Evolutionary conservation across 2,797 vertebrate species (phyloP), one percentile per base, ranked within the genome.

Genomic region (Poecilia picta): DNA sequence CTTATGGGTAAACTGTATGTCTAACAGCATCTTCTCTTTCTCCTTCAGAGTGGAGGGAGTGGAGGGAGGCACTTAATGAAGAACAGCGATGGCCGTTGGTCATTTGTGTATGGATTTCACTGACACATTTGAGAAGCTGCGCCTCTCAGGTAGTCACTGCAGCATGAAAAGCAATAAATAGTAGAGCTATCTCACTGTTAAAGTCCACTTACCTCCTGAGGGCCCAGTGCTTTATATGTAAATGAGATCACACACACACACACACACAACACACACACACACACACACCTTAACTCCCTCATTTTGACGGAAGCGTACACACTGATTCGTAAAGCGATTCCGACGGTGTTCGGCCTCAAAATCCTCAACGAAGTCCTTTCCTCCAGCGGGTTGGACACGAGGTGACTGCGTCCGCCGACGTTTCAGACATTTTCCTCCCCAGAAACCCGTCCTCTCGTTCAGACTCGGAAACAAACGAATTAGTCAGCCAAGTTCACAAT

Each of bases 81-180:
- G 87, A 89, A 77, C 85, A 76, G 82, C 83, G 86, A 89, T 81
- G 88, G 89, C 89, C 78, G 85, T 66, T 90, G 90, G 91, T 94
- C 91, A 92, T 92, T 94, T 93, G 89, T 91, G 75, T 92, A 91
- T 94, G 86, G 92, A 93, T 95, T 95, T 90, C 89, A 84, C 80
- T 85, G 91, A 90, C 93, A 91, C 87, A 75, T 91, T 89, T 92
- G 91, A 95, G 93, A 88, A 91, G 92, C 81, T 88, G 88, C 81
- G 49, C 89, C 89, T 94, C 94, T 94, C 92, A 92, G 89, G 92
- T 91, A 92, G 88, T 92, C 91, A 93, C 90, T 91, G 93, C 94
- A 88, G 92, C 93, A 94, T 95, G 93, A 92, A 95, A 94, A 93
- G 94, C 89, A 93, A 94, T 95, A 93, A 95, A 95, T 91, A 91